Evolutionary conservation across 1,140 invertebrate species (phyloP), one percentile per base, ranked within the genome.

Genomic region (Neodiprion lecontei): DNA sequence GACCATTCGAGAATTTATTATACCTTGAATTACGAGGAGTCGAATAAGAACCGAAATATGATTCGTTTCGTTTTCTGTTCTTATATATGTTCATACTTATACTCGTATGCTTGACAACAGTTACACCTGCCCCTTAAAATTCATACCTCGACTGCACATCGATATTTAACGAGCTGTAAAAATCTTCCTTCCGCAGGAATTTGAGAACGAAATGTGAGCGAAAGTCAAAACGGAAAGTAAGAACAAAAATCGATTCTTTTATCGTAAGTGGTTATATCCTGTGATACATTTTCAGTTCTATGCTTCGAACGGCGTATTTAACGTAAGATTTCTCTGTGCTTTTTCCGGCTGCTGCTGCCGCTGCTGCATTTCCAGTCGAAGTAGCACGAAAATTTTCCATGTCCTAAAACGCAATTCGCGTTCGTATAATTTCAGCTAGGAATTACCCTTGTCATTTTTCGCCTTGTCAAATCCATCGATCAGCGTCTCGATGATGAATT

Each of bases 401-500:
- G 28, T 40, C 28, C 28, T 40, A 40, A 40, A 40, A 40, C 28
- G 28, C 28, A 40, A 40, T 40, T 40, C 28, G 28, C 28, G 28
- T 40, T 5, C 28, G 28, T 40, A 40, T 40, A 40, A 40, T 5
- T 40, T 5, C 53, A 75, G 84, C 81, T 87, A 85, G 81, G 84
- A 85, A 69, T 87, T 87, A 28, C 71, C 71, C 71, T 66, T 76
- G 68, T 76, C 74, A 9, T 50, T 74, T 67, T 80, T 73, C 14
- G 85, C 88, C 74, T 92, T 92, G 78, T 95, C 93, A 87, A 92
- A 97, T 48, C 96, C 95, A 76, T 94, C 92, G 61, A 96, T 90
- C 70, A 98, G 88, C 1, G 95, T 96, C 83, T 96, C 92, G 82
- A 98, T 92, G 77, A 98, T 95, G 82, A 97, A 96, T 83, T 96